Base-by-base conservation (phyloP, 2,888 invertebrate species). In the Rambutsinella grinnellia region DNA sequence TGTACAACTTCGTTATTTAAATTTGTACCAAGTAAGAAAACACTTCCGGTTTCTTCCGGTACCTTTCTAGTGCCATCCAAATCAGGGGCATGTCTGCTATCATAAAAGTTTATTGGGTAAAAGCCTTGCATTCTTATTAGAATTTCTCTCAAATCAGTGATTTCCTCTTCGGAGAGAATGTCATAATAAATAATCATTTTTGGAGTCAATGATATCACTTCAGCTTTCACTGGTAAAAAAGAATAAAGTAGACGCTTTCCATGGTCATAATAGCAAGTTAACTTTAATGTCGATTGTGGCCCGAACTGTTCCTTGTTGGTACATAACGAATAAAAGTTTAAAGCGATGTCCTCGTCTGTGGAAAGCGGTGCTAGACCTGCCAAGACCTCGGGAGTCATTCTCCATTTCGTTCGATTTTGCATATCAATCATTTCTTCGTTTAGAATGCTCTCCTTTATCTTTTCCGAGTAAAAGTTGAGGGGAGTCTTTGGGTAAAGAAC, bases 111-210 rank as follows among this genome's bases (percentile, higher is more conserved):
- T n/a, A n/a, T n/a, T n/a, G n/a, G n/a, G n/a, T n/a, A n/a, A n/a
- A n/a, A n/a, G n/a, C n/a, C n/a, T n/a, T n/a, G n/a, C n/a, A n/a
- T n/a, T n/a, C n/a, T n/a, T n/a, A n/a, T n/a, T n/a, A n/a, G n/a
- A n/a, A n/a, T n/a, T n/a, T 46, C 26, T 17, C 28, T 5, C 2
- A n/a, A n/a, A 1, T 21, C 36, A 1, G 26, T 21, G 21, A 69
- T 53, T 5, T 69, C 69, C 1, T 17, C 3, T 1, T 51, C 10
- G 19, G 1, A 13, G 26, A 69, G 53, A 27, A 69, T n/a, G 19
- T 69, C 54, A 27, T 61, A 44, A 53, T 61, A 36, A n/a, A 44
- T 51, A 1, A 53, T 49, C n/a, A 69, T 61, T 19, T 36, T 36
- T 1, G 69, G 53, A 26, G 3, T 15, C 5, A 10, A 10, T 6